Evolutionary conservation across 53 echinoderm and acorn worm species (phyloP).

Genomic region (Echinometra lucunter): DNA sequence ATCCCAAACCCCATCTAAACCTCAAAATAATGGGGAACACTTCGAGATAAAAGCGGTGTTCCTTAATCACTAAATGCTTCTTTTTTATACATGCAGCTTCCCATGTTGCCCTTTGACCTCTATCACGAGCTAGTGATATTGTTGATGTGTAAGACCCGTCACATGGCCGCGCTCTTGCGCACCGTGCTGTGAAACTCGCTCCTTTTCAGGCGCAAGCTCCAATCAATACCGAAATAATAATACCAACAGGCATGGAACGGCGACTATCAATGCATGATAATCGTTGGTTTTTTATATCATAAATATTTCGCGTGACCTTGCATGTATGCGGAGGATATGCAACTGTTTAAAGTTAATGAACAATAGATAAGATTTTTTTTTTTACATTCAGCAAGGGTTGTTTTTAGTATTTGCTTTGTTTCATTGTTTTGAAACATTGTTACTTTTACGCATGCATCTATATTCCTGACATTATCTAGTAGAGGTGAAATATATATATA

Average conservation of each 20-base stretch:
- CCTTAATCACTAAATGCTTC: neutral
- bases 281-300: constrained; percentile 22
- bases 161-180: constrained; percentile 37
- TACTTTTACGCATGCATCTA: too few species aligned
- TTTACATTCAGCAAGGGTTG: neutral
- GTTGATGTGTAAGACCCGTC: constrained; percentile 13
- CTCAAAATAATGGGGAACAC: neutral
- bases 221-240: constrained; percentile 50
- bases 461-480: too few species aligned
- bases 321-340: too few species aligned
- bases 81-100: neutral
- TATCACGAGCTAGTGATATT: constrained; percentile 1
- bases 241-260: constrained; percentile 39
- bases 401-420: neutral
- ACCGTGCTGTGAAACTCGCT: constrained; percentile 52
- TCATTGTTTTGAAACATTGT: too few species aligned
- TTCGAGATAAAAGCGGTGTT: neutral
- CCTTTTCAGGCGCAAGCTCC: constrained; percentile 18
- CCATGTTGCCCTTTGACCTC: neutral
- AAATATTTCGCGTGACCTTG: neutral
- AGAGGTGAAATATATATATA: too few species aligned
- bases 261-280: constrained; percentile 40
- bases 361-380: neutral
- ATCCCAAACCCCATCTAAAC: neutral
- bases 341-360: neutral